Evolutionary conservation across 2,797 vertebrate species (phyloP), one percentile per base, ranked within the genome.

Genomic region (Mormyrus proboscirostris): DNA sequence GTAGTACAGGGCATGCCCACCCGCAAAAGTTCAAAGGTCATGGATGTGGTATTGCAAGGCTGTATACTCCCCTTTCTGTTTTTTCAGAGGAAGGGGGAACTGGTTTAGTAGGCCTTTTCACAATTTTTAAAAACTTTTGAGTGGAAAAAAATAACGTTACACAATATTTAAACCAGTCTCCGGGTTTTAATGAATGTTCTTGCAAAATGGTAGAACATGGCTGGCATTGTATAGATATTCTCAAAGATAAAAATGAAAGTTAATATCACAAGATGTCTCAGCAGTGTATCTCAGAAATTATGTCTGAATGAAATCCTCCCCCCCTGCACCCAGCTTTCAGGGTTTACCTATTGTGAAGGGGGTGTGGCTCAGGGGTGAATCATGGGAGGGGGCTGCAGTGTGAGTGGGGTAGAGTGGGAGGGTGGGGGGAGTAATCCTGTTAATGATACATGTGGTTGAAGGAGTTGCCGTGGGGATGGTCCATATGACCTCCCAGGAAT

Each of bases 401-500:
- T 53, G 86, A 89, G 88, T 76, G 8, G 0, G 7, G 59, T 29
- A 25, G 51, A 79, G 65, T 50, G 62, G 44, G 87, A 9, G 44
- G 25, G 44, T 12, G 49, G 86, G 89, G 44, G 19, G 76, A 19
- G 79, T 92, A 90, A 93, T 91, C 88, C 87, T 82, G 44, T 88
- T 90, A 92, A 91, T 91, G 88, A 91, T 90, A 92, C 90, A 90
- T 88, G 47, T 90, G 88, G 53, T 87, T 87, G 76, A 85, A 38
- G 19, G 41, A 87, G 90, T 91, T 91, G 88, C 92, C 84, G 53
- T 86, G 47, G 89, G 82, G 90, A 90, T 88, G 38, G 55, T 47
- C 41, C 55, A 90, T 92, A 79, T 92, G 90, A 90, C 91, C 89
- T 90, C 89, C 87, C 14, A 87, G 91, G 90, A 91, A 89, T 91